Evolutionary conservation across 2,797 vertebrate genomes (phyloP), one percentile per base, ranked within the genome.

Genomic region (Urosaurus nigricauda): DNA sequence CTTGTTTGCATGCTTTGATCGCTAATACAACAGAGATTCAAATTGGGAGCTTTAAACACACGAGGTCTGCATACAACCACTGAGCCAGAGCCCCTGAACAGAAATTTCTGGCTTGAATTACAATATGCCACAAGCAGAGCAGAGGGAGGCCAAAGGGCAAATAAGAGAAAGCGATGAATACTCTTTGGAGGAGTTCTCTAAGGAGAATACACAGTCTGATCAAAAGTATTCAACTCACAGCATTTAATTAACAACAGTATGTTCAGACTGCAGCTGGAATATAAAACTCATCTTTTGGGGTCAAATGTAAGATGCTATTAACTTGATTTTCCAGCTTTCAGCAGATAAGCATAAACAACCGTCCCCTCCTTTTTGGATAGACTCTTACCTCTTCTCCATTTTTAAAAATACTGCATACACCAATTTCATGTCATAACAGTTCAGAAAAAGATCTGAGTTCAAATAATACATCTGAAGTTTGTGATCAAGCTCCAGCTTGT

Each of bases 221-320:
- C 51, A 78, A 90, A 89, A 51, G 29, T 32, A 80, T 40, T 88
- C 78, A 63, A 79, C 5, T 5, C 11, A 19, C 43, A 87, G 24
- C 6, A 58, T 87, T 90, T 77, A 88, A 89, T 92, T 79, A 84
- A 84, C 80, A 84, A 47, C 77, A 86, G 40, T 53, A 90, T 70
- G 86, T 75, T 91, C 78, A 83, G 79, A 73, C 21, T 47, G 19
- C 32, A 35, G 29, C 58, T 80, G 35, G 47, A 90, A 88, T 75
- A 35, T 16, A 75, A 81, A 37, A 35, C 26, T 75, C 43, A 29
- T 90, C 21, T 82, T n/a, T 80, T 13, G 40, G 35, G 40, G 79
- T 12, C 68, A 73, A 51, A 43, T 5, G 40, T 71, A 79, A 73
- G 21, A 75, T 29, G 5, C 24, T 79, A 70, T 88, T 78, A 86